Base-by-base conservation (phyloP, 2,888 invertebrate species). In the Pammene fasciana region DNA sequence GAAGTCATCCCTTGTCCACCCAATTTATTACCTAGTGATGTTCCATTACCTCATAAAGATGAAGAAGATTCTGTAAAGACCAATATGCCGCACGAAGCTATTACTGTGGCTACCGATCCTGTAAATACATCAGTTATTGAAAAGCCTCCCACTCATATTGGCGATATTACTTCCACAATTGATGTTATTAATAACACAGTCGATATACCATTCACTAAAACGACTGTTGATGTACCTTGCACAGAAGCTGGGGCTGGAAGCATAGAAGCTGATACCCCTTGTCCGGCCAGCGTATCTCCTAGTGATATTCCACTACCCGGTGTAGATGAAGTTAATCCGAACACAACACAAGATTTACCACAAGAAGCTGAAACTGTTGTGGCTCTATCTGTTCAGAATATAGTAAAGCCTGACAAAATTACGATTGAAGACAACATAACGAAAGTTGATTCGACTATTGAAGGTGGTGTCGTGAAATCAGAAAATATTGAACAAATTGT, bases 21-120 rank as follows among this genome's bases (percentile, higher is more conserved):
- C 3, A 61, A 18, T 14, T n/a, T 72, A 60, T 56, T 61, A 18
- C 26, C 68, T 54, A 68, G 64, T 45, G 68, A 68, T 68, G 64
- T 59, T 68, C 46, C 68, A 65, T 59, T 65, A 54, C 50, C 52
- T 14, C 45, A 45, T 36, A 65, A 16, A 26, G 13, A 67, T 67
- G 26, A 67, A 59, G 10, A 62, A 60, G 11, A 68, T 57, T 13
- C 8, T n/a, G 11, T 52, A 43, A 52, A 55, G 6, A 62, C 26
- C 38, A 48, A 46, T 10, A 45, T 54, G 18, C n/a, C 36, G 68
- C 54, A 68, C 64, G 52, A 68, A 65, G 64, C 64, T 68, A 45
- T 45, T 45, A 68, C 68, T 68, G 62, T 16, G 38, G 62, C 41
- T 50, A n/a, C n/a, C 64, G 64, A 52, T 45, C 64, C 57, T 68